Evolutionary conservation across 2,113 vertebrate genomes (phyloP).

Genomic region (Scortum barcoo): DNA sequence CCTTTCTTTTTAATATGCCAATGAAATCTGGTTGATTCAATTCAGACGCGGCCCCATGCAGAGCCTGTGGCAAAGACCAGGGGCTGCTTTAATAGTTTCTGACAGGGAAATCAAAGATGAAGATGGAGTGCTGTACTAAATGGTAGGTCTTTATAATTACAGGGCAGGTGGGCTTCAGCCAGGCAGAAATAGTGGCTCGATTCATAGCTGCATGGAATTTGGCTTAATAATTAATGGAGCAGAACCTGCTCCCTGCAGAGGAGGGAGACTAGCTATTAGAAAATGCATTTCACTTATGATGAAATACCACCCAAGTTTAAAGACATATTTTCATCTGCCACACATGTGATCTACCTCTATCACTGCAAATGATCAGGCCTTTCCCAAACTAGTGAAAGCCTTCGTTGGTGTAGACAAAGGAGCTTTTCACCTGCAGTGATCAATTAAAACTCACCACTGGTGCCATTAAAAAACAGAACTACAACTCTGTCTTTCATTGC

Average conservation of each 20-base stretch:
- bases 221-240: conserved; percentile 78
- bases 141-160: conserved; percentile 80
- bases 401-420: neutral
- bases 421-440: conserved; percentile 27
- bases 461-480: conserved; percentile 28
- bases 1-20: conserved; percentile 68
- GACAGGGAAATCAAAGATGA: conserved; percentile 79
- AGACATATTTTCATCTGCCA: conserved; percentile 41
- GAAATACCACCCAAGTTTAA: conserved; percentile 47
- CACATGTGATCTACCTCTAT: neutral
- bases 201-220: conserved; percentile 62
- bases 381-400: neutral
- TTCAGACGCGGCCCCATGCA: conserved; percentile 63
- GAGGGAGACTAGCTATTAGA: conserved; percentile 34
- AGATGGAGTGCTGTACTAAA: conserved; percentile 78
- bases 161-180: conserved; percentile 78
- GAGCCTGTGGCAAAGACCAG: conserved; percentile 55
- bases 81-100: conserved; percentile 73
- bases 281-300: conserved; percentile 48
- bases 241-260: conserved; percentile 42
- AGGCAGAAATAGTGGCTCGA: conserved; percentile 66
- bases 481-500: conserved; percentile 8
- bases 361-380: conserved; percentile 5
- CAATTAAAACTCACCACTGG: conserved; percentile 39
- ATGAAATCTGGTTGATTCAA: conserved; percentile 68